Base-by-base conservation (phyloP, 2,113 vertebrate species). In the Chiloscyllium plagiosum region DNA sequence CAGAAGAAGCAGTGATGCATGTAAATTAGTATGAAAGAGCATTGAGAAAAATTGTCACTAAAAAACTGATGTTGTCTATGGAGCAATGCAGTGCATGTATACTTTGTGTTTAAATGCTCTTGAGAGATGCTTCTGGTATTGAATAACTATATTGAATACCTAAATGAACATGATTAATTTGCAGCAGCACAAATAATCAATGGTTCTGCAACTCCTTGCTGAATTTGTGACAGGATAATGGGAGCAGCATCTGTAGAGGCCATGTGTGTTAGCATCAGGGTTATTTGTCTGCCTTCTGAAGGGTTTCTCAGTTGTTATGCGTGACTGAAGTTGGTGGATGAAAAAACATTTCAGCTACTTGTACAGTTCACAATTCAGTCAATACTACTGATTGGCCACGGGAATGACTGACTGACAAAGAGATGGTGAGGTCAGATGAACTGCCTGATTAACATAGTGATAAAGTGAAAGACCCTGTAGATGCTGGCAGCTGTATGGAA, bases 201-300 rank as follows among this genome's bases (percentile, higher is more conserved):
- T 95, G 69, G 72, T 95, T 72, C 69, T 52, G 42, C 42, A 29
- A 47, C 68, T 70, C 94, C 68, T 52, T 52, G 69, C 42, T 72
- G 94, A 72, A 95, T 52, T 72, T 95, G 69, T 95, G 94, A 76
- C 94, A 95, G 47, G 42, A 72, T 95, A 95, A 95, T 95, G 52
- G 94, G 29, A 90, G 61, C 33, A 61, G 52, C 61, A 26, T 29
- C 37, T 94, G 68, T 10, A 52, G 68, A 95, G 69, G 68, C 69
- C 47, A 76, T 6, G 26, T 15, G 69, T 72, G 42, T 95, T 50
- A 69, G 47, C 76, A 68, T 29, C 4, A 12, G 42, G 69, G 24
- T 76, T 47, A 72, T 76, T 95, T 52, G 37, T 72, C 42, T 47
- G 69, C 15, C 42, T 42, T 76, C 22, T 72, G 94, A 95, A 52